Evolutionary conservation across 2,888 invertebrate genomes (phyloP), one percentile per base, ranked within the genome.

Genomic region (Dryadula phaetusa): DNA sequence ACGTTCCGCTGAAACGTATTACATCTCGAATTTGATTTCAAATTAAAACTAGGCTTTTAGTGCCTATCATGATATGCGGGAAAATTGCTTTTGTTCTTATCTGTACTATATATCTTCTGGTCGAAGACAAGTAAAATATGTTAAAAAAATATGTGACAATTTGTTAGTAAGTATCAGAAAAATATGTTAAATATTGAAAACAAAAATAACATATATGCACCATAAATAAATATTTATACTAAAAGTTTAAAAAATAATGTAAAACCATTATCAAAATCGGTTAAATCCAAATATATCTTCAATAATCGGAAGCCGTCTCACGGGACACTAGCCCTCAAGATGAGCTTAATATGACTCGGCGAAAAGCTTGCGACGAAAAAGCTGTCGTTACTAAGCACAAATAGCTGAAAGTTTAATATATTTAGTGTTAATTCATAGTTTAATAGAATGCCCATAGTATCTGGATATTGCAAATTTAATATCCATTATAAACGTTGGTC

Each of bases 261-360:
- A 12, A 40, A 22, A 40, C 8, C 8, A 47, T 16, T 44, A 65
- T 52, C 58, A 65, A 85, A 86, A 72, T 79, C 69, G 52, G 16
- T 58, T 76, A 32, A 40, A 52, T 72, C 76, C 66, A 52, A 65
- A 68, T 68, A 70, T 69, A 28, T 77, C 75, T 75, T 76, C 79
- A 82, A 85, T 88, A 85, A 87, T 87, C 84, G 82, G 81, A 76
- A 80, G 83, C 84, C 73, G 83, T 84, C 87, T 82, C 85, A 69
- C 77, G 85, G 82, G 88, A 84, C 82, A 72, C 77, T 75, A 16
- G 44, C 81, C 84, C 82, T 82, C 80, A 79, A 87, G 90, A 91
- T 91, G 90, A 88, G 90, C 76, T 80, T 82, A 82, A 85, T 87
- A 86, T 92, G 91, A 91, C 89, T 89, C 83, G 83, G 82, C 91